Evolutionary conservation across 2,888 invertebrate genomes (phyloP).

Genomic region (Lepidonotus clava): DNA sequence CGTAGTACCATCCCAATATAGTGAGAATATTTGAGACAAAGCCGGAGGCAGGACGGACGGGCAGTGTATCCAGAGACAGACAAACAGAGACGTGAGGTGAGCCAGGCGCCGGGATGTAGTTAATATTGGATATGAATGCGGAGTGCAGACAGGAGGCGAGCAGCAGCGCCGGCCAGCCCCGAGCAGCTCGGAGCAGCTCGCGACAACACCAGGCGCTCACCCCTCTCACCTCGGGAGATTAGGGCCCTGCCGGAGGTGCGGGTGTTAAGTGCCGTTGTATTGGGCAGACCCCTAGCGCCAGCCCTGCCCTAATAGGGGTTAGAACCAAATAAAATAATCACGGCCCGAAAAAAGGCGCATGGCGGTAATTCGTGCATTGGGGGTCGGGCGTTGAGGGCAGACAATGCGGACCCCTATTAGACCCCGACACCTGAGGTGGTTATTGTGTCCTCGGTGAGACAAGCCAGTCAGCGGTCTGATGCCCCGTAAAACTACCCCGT

Average conservation of each 20-base stretch:
- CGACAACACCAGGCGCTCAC: not conserved
- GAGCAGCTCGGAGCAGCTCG: not conserved
- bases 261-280: constrained; percentile 14
- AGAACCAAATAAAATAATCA: constrained; percentile 17
- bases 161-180: not conserved
- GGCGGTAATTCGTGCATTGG: not conserved
- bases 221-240: not conserved
- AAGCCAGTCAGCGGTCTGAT: not conserved
- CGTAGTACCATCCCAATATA: too few species aligned
- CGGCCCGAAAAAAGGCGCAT: not conserved
- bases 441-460: not conserved
- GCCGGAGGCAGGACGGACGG: too few species aligned
- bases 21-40: too few species aligned
- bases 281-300: not conserved
- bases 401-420: constrained; percentile 50
- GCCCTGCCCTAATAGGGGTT: not conserved
- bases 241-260: not conserved
- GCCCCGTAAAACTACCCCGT: too few species aligned
- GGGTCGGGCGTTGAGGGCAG: not conserved
- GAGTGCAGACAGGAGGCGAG: not conserved
- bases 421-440: not conserved
- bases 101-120: too few species aligned
- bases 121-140: too few species aligned
- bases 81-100: too few species aligned
- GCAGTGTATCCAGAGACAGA: too few species aligned